Percentiles rank a stretch among this genome's conserved stretches.
phyloP scores from a whole-genome alignment of 2,113 vertebrate species.

The Mastomys natalensis region DNA sequence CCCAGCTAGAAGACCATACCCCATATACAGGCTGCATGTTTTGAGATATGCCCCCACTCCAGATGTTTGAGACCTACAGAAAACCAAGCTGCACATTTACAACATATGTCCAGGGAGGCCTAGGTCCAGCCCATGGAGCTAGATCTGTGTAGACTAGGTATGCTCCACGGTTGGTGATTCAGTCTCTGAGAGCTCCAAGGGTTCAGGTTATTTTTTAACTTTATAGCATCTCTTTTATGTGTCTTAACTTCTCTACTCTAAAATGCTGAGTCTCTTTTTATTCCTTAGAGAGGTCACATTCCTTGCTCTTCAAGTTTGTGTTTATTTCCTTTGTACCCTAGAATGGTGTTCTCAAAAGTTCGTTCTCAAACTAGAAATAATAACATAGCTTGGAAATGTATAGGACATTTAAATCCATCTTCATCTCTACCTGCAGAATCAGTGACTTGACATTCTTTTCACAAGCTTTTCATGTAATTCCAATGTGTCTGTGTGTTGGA shows the following conservation, averaged over 20 bases:
- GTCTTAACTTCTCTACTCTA: background rate
- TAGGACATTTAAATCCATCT: background rate
- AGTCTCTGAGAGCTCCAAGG: too few relatives aligned
- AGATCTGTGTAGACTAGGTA: too few relatives aligned
- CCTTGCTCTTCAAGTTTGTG: background rate
- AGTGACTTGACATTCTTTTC: background rate
- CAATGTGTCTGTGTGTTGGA: background rate
- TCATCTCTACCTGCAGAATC: background rate
- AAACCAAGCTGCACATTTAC: too few relatives aligned
- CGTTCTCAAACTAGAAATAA: background rate
- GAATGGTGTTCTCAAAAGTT: background rate
- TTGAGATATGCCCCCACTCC: too few relatives aligned
- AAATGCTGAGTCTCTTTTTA: background rate
- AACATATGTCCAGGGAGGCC: too few relatives aligned
- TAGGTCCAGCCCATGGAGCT: too few relatives aligned
- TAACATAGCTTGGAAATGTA: background rate
- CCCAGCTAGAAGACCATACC: too few relatives aligned
- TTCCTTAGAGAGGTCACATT: background rate
- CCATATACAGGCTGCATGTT: too few relatives aligned
- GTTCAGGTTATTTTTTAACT: too few relatives aligned
- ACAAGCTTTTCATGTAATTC: background rate
- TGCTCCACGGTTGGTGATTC: too few relatives aligned
- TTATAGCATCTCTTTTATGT: background rate
- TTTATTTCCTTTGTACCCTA: background rate
- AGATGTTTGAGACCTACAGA: too few relatives aligned